Conservation (phyloP, 64 coral and sea anemone species). For the Porites australiensis region DNA sequence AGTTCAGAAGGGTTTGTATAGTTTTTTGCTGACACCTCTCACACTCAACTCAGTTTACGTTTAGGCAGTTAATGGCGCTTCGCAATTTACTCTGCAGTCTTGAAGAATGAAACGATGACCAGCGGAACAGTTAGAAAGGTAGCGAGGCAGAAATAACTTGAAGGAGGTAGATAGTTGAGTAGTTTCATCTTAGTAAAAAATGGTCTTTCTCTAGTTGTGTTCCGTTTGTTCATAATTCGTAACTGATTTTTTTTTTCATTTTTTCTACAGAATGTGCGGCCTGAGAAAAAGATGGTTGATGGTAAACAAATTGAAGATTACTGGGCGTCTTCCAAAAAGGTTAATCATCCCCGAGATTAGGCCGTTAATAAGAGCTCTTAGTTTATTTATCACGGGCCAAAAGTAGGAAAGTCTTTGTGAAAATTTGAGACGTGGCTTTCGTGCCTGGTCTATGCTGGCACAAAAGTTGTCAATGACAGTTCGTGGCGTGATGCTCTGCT, state of each 20-base stretch:
- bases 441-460: too few relatives aligned
- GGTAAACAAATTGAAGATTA: conserved; percentile 95
- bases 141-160: neutral
- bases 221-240: neutral
- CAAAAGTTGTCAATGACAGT: too few relatives aligned
- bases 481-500: too few relatives aligned
- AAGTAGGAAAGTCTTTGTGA: too few relatives aligned
- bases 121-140: neutral
- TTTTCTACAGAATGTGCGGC: conserved; percentile 70
- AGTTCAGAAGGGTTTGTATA: too few relatives aligned
- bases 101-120: neutral
- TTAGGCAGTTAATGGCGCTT: too few relatives aligned
- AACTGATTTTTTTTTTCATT: neutral
- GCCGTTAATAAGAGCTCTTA: neutral
- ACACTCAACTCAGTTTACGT: too few relatives aligned
- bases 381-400: too few relatives aligned
- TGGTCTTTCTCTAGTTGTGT: neutral
- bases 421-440: too few relatives aligned
- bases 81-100: neutral
- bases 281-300: conserved; percentile 92
- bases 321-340: conserved; percentile 96
- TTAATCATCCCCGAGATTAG: neutral
- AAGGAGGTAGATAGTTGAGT: neutral
- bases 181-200: neutral
- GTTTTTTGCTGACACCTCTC: too few relatives aligned